A percentile compares a stretch with the other conserved stretches of the same genome.
phyloP scores from a whole-genome alignment of 1,140 invertebrate genomes.

The Delia radicum region DNA sequence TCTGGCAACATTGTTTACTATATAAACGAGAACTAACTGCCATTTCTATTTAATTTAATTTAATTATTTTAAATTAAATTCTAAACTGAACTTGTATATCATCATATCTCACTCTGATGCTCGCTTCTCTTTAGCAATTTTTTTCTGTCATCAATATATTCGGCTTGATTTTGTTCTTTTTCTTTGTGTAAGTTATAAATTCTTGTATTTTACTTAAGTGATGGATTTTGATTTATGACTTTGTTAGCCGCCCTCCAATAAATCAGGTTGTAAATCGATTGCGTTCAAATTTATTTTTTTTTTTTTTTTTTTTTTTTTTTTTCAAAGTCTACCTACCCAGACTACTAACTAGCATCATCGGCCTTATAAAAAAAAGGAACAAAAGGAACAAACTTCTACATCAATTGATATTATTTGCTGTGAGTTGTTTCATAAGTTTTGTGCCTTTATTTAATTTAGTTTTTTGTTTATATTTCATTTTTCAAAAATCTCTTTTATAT shows the following conservation, averaged over 20 bases:
- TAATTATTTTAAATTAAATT: too few species aligned
- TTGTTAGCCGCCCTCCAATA: conserved; percentile 29
- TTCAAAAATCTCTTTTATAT: too few species aligned
- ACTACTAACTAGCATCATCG: background rate
- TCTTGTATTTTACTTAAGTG: conserved; percentile 12
- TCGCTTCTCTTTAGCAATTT: background rate
- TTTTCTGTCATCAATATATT: background rate
- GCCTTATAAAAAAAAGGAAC: background rate
- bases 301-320: conserved; percentile 6
- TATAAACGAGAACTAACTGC: too few species aligned
- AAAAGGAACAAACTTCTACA: background rate
- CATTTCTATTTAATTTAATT: too few species aligned
- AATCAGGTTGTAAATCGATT: conserved; percentile 31
- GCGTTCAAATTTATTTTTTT: conserved; percentile 20
- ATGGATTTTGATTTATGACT: conserved; percentile 31
- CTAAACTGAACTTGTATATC: too few species aligned
- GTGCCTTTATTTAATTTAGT: background rate
- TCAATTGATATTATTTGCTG: conserved; percentile 14
- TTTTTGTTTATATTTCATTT: conserved; percentile 12
- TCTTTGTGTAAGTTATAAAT: too few species aligned
- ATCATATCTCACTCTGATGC: background rate
- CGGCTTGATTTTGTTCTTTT: background rate
- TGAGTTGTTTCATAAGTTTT: conserved; percentile 14
- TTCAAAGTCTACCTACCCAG: background rate
- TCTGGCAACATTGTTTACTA: too few species aligned